phyloP scores from a whole-genome alignment of 2,797 vertebrate genomes.

The Acanthis flammea region DNA sequence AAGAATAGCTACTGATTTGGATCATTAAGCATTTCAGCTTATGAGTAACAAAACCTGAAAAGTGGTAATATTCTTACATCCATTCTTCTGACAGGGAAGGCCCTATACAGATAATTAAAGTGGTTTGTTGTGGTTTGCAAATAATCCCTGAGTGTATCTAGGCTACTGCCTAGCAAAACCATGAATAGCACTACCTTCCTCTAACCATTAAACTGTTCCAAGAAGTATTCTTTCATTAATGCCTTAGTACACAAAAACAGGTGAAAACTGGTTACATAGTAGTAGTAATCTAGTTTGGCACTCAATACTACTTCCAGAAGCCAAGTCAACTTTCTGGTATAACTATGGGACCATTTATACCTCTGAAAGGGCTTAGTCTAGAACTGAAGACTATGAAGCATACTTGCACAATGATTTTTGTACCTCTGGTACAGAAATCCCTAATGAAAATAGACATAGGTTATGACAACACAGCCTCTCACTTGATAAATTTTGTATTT shows the following conservation, averaged over 20 bases:
- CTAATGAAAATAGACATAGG: neutral
- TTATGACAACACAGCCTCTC: neutral
- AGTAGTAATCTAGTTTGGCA: slow-evolving; percentile 25
- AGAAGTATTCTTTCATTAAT: slow-evolving; percentile 27
- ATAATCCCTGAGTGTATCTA: neutral
- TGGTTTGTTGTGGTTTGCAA: slow-evolving; percentile 1
- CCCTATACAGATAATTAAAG: neutral
- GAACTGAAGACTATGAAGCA: neutral
- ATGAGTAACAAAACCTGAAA: neutral
- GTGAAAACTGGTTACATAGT: slow-evolving; percentile 32
- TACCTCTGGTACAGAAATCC: neutral
- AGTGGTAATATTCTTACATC: neutral
- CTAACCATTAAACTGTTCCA: neutral
- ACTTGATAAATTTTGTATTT: neutral
- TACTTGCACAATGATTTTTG: neutral
- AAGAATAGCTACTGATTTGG: neutral
- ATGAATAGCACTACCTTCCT: neutral
- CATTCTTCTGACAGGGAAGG: neutral
- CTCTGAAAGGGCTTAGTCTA: neutral
- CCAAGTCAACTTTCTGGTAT: slow-evolving; percentile 7
- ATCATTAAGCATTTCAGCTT: neutral
- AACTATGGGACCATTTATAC: neutral
- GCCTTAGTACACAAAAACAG: neutral
- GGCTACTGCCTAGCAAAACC: neutral
- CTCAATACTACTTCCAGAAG: neutral